phyloP scores from a whole-genome alignment of 2,888 invertebrate genomes.

The Plebejus melissa region DNA sequence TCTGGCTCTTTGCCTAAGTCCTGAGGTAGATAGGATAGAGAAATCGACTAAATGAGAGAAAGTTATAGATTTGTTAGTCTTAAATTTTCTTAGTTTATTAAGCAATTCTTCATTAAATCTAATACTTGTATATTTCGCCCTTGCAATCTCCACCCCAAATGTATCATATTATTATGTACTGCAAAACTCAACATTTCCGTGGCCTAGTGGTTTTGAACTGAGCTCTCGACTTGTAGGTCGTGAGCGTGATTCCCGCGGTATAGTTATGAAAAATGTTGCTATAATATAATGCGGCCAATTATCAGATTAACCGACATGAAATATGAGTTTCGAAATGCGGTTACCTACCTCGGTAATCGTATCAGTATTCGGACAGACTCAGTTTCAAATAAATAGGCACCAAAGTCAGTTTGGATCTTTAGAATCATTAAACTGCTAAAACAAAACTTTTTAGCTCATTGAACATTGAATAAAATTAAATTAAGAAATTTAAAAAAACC shows the following conservation, averaged over 20 bases:
- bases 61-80: neutral
- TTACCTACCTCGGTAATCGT: too few species aligned
- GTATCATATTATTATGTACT: neutral
- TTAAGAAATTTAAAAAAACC: too few species aligned
- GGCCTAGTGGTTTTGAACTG: neutral
- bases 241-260: neutral
- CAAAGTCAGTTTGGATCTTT: neutral
- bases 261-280: neutral
- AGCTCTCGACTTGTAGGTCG: neutral
- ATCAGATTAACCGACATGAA: neutral
- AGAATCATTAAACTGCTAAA: neutral
- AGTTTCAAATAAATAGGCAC: neutral
- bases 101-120: neutral
- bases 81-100: neutral
- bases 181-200: too few species aligned
- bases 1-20: slow-evolving; percentile 4
- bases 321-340: neutral
- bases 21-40: neutral
- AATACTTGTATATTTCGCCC: neutral
- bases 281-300: neutral
- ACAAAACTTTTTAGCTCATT: neutral
- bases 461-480: too few species aligned
- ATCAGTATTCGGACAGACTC: neutral
- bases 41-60: neutral
- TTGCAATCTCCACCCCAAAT: neutral